Evolutionary conservation across 53 echinoderm and acorn worm species (phyloP).

Genomic region (Stichopus horrens): DNA sequence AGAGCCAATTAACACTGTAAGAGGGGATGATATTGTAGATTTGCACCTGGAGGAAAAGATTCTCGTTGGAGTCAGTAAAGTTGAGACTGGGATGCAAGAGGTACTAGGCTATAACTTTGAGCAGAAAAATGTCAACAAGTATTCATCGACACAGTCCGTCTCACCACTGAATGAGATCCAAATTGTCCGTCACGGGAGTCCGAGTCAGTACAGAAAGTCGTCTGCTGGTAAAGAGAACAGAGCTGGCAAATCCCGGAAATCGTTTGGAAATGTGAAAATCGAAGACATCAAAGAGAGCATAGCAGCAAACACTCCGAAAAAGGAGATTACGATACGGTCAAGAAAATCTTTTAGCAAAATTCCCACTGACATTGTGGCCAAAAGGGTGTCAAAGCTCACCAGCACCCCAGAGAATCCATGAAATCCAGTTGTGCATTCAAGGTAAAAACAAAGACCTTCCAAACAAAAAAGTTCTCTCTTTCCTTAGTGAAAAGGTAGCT

Average conservation of each 20-base stretch:
- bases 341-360: slow-evolving; percentile 72
- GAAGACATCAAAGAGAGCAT: slow-evolving; percentile 41
- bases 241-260: slow-evolving; percentile 7
- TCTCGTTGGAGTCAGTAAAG: no score
- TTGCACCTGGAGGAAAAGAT: no score
- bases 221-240: neutral
- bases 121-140: neutral
- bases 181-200: neutral
- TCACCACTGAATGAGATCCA: neutral
- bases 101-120: neutral
- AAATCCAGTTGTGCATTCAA: neutral
- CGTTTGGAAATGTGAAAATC: slow-evolving; percentile 35
- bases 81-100: no score
- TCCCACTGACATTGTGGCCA: slow-evolving; percentile 73
- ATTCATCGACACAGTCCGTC: neutral
- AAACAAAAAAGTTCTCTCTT: no score
- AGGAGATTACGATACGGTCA: slow-evolving; percentile 56
- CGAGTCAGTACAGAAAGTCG: neutral
- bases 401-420: slow-evolving; percentile 32
- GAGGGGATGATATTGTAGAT: no score
- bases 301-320: slow-evolving; percentile 16
- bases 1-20: no score
- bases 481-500: no score
- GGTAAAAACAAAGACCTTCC: no score
- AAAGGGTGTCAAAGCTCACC: slow-evolving; percentile 63